Evolutionary conservation across 1,140 invertebrate genomes (phyloP).

Genomic region (Stenopsyche tienmushanensis): DNA sequence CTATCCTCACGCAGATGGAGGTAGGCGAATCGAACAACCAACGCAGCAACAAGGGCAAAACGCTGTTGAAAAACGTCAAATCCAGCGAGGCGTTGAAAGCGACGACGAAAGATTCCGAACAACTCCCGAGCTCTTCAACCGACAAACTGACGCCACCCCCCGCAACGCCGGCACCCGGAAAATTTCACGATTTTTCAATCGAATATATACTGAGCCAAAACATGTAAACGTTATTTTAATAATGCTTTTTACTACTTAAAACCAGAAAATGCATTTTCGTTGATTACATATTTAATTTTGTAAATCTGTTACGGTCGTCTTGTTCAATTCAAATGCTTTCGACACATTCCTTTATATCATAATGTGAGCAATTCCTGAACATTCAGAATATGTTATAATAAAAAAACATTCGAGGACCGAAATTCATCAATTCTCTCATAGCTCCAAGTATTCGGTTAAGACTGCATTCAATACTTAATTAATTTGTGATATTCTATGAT

Average conservation of each 20-base stretch:
- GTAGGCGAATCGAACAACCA: neutral
- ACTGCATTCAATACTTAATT: slow-evolving; percentile 6
- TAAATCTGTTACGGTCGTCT: too few species aligned
- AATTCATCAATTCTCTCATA: too few species aligned
- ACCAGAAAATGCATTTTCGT: too few species aligned
- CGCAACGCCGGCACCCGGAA: slow-evolving; percentile 13
- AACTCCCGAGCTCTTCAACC: slow-evolving; percentile 1
- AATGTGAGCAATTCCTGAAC: too few species aligned
- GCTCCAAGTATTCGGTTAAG: slow-evolving; percentile 3
- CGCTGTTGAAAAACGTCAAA: neutral
- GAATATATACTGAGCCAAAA: slow-evolving; percentile 38
- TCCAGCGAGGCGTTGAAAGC: neutral
- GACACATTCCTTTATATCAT: too few species aligned
- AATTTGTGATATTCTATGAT: slow-evolving; percentile 1
- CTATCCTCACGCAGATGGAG: slow-evolving; percentile 36
- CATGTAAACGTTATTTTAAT: slow-evolving; percentile 21
- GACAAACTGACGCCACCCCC: neutral
- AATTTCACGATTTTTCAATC: slow-evolving; percentile 41
- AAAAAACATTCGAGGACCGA: too few species aligned
- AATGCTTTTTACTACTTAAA: too few species aligned
- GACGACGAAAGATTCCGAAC: neutral
- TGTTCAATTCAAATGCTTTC: too few species aligned
- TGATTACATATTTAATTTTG: too few species aligned
- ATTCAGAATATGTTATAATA: too few species aligned
- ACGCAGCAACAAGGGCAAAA: neutral